Evolutionary conservation across 2,797 vertebrate species (phyloP).

Genomic region (Dromococcyx pavoninus): DNA sequence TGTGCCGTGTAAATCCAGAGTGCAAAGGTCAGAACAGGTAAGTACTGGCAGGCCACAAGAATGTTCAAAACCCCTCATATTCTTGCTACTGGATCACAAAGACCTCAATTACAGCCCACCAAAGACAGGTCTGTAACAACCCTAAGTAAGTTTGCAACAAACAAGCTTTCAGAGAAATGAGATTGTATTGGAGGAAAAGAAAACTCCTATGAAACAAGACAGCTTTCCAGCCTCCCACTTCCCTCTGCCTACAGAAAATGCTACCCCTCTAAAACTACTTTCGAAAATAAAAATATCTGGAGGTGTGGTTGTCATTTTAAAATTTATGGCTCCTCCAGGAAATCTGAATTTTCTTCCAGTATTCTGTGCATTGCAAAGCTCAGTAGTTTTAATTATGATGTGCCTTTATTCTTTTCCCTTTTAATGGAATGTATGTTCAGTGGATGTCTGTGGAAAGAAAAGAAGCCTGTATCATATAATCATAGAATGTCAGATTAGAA

Average conservation of each 20-base stretch:
- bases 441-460: background rate
- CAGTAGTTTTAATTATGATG: background rate
- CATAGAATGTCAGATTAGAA: too few relatives aligned
- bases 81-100: background rate
- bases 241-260: background rate
- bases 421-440: accelerated
- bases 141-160: background rate
- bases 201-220: background rate
- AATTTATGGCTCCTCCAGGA: background rate
- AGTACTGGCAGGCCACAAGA: background rate
- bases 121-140: background rate
- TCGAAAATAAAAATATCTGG: slow-evolving; percentile 2
- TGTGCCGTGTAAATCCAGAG: background rate
- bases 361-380: background rate
- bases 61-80: background rate
- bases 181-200: background rate
- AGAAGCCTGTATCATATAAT: background rate
- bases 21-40: accelerated
- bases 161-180: background rate
- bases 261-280: background rate
- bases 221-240: background rate
- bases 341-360: background rate
- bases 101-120: accelerated
- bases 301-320: background rate
- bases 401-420: background rate